These are phyloP conservation scores for Abrostola tripartita DNA, from an alignment of 2,888 invertebrate species.

Conservation along the genomic window DNA sequence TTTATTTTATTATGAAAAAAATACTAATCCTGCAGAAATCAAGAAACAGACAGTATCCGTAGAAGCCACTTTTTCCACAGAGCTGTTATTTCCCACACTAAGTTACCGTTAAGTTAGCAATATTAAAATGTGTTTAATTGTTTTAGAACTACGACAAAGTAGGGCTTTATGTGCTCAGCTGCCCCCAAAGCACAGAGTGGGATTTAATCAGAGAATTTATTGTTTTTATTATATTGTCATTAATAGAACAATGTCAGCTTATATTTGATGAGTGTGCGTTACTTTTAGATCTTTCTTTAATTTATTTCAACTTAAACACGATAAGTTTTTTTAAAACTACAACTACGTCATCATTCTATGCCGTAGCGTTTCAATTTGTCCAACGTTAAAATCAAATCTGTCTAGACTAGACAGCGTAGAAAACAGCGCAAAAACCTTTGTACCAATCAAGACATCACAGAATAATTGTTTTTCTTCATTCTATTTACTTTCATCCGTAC, in stretches of 20 bases:
- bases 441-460: too few relatives aligned
- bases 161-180: slow-evolving; percentile 69
- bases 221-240: not conserved
- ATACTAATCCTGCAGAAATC: not conserved
- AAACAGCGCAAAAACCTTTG: too few relatives aligned
- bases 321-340: too few relatives aligned
- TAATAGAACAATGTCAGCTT: not conserved
- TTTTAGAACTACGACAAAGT: slow-evolving; percentile 77
- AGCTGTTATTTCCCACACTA: slow-evolving; percentile 67
- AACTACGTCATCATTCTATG: too few relatives aligned
- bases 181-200: slow-evolving; percentile 63
- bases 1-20: not conserved
- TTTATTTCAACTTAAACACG: too few relatives aligned
- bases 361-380: too few relatives aligned
- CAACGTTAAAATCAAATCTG: too few relatives aligned
- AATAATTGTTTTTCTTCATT: not conserved
- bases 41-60: not conserved
- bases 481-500: not conserved
- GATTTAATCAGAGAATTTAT: slow-evolving; percentile 33
- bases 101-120: slow-evolving; percentile 66
- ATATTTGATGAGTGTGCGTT: not conserved
- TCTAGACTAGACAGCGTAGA: too few relatives aligned
- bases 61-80: slow-evolving; percentile 5
- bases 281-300: not conserved
- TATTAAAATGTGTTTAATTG: slow-evolving; percentile 79